Evolutionary conservation across 2,113 vertebrate genomes (phyloP).

Genomic region (Okapia johnstoni): DNA sequence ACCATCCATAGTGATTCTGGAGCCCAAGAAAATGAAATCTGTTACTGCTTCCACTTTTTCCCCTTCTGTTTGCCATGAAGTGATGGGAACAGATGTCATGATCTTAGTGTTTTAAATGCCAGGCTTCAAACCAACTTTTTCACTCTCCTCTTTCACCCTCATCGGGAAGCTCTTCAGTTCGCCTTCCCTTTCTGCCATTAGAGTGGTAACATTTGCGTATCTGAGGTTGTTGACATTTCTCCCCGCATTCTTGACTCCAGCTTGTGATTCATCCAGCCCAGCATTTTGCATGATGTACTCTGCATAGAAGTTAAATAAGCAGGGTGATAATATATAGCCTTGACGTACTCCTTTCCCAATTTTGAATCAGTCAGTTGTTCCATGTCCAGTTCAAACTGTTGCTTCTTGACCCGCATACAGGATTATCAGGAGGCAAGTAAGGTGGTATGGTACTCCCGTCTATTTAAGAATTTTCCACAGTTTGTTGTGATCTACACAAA

Average conservation of each 20-base stretch:
- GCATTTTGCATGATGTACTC: neutral
- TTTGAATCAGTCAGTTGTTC: neutral
- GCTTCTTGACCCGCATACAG: neutral
- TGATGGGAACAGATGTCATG: neutral
- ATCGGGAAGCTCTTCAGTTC: neutral
- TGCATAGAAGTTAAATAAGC: neutral
- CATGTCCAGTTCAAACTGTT: neutral
- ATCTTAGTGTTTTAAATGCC: too few species aligned
- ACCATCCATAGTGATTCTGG: neutral
- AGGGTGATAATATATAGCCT: neutral
- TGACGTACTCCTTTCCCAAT: neutral
- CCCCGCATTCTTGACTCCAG: neutral
- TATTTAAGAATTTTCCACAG: neutral
- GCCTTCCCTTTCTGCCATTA: neutral
- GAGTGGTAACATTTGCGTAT: neutral
- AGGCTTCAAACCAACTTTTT: neutral
- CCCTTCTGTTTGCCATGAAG: neutral
- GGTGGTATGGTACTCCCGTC: neutral
- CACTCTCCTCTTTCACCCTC: neutral
- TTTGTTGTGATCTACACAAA: neutral
- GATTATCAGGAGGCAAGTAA: neutral
- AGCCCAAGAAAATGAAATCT: neutral
- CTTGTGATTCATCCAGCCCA: neutral
- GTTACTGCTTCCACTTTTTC: neutral
- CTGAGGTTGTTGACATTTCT: neutral